These are phyloP conservation scores for Marasmarcha lunaedactyla DNA, from an alignment of 2,888 invertebrate species.

Conservation along the genomic window DNA sequence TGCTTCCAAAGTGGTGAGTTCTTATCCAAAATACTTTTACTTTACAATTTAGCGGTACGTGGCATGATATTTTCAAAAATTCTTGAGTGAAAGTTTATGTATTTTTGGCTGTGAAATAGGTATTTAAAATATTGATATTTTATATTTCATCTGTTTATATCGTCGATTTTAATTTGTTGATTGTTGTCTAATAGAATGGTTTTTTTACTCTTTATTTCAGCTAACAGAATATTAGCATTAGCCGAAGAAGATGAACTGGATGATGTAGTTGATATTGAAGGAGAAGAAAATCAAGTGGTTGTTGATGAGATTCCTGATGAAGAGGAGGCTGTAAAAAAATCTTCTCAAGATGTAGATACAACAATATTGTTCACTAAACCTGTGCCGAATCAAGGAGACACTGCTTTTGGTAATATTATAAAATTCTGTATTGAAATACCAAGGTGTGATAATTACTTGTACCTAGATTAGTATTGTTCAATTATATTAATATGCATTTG, in stretches of 20 bases:
- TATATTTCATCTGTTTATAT: too few relatives aligned
- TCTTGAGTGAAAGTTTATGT: conserved; percentile 36
- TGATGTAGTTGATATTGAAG: conserved; percentile 77
- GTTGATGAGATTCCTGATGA: conserved; percentile 76
- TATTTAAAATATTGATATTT: too few relatives aligned
- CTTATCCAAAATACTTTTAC: conserved; percentile 13
- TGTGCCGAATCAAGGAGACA: conserved; percentile 68
- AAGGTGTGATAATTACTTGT: conserved; percentile 4
- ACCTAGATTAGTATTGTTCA: too few relatives aligned
- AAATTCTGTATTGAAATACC: too few relatives aligned
- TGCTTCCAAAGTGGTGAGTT: conserved; percentile 80
- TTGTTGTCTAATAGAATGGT: too few relatives aligned
- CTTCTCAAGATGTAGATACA: conserved; percentile 93
- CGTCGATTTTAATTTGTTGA: too few relatives aligned
- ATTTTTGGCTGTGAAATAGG: not conserved
- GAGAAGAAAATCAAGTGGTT: conserved; percentile 73
- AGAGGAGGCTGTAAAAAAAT: conserved; percentile 69
- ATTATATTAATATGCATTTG: too few relatives aligned
- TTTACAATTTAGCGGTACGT: conserved; percentile 40
- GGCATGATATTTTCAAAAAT: conserved; percentile 36
- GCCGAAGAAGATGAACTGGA: conserved; percentile 78
- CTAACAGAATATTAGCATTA: conserved; percentile 60
- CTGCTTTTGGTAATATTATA: conserved; percentile 73
- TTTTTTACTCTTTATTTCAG: conserved; percentile 27
- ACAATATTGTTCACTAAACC: conserved; percentile 91